Percentiles rank a stretch among this genome's conserved stretches.
These are phyloP conservation scores for Mastomys natalensis DNA, from an alignment of 2,113 vertebrate species.

Conservation along the genomic window DNA sequence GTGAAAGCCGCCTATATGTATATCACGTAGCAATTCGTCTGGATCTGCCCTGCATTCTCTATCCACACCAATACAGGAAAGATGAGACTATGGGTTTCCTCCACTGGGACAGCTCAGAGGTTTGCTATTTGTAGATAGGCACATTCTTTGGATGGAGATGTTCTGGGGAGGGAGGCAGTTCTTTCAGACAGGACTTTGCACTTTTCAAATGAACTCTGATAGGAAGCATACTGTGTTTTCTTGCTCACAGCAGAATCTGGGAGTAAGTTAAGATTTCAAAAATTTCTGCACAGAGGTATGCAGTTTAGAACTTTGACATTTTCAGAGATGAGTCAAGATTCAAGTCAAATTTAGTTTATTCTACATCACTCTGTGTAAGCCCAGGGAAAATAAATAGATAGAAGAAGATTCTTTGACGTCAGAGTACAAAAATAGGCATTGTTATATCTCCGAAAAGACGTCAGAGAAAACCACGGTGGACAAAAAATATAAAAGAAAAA, in stretches of 20 bases:
- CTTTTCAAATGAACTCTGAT: constrained; percentile 62
- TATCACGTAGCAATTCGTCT: not conserved
- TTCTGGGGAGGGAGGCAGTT: constrained; percentile 42
- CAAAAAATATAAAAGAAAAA: not conserved
- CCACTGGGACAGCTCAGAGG: not conserved
- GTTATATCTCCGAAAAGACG: not conserved
- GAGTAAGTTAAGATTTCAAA: constrained; percentile 69
- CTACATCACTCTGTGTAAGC: constrained; percentile 64
- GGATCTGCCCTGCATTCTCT: not conserved
- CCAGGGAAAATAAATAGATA: constrained; percentile 60
- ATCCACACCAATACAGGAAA: not conserved
- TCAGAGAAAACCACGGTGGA: not conserved
- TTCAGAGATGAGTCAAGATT: constrained; percentile 62
- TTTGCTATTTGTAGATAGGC: not conserved
- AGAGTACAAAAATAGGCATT: constrained; percentile 47
- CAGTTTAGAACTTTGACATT: constrained; percentile 70
- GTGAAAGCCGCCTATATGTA: not conserved
- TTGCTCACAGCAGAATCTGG: constrained; percentile 68
- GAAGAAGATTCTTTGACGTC: constrained; percentile 32
- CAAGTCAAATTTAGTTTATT: constrained; percentile 64
- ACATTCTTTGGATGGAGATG: not conserved
- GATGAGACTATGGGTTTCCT: not conserved
- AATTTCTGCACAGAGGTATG: constrained; percentile 35
- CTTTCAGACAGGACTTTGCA: constrained; percentile 42
- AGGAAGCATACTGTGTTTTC: constrained; percentile 57